Evolutionary conservation across 2,888 invertebrate species (phyloP).

Genomic region (Parnassius apollo): DNA sequence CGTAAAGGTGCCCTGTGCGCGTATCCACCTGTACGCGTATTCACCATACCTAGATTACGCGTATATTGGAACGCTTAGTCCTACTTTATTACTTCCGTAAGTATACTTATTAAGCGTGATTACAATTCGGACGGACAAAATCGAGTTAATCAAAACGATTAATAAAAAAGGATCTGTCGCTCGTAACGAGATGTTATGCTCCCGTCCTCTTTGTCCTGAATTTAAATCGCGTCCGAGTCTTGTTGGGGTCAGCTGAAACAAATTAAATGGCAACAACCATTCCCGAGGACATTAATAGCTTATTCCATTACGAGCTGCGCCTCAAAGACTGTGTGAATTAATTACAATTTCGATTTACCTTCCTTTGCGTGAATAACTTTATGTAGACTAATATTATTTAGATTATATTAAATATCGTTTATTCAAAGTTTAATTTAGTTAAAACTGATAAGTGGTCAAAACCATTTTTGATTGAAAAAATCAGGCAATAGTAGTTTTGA

Average conservation of each 20-base stretch:
- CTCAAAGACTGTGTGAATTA: constrained; percentile 34
- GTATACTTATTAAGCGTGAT: not conserved
- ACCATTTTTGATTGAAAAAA: no score
- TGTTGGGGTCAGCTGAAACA: constrained; percentile 37
- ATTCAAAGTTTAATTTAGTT: no score
- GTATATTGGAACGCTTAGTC: no score
- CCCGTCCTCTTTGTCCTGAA: not conserved
- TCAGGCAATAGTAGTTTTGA: no score
- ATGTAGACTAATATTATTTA: not conserved
- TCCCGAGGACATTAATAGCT: constrained; percentile 42
- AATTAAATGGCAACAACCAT: constrained; percentile 50
- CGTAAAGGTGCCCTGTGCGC: no score
- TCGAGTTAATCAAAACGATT: not conserved
- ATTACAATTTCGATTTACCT: constrained; percentile 33
- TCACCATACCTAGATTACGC: no score
- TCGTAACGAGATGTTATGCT: not conserved
- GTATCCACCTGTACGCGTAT: no score
- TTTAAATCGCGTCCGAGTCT: constrained; percentile 8
- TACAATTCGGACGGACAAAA: not conserved
- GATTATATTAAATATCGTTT: no score
- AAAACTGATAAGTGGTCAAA: no score
- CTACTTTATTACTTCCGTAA: no score
- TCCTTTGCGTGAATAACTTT: not conserved
- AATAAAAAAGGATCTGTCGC: not conserved
- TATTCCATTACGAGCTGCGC: constrained; percentile 38